Conservation (phyloP, 2,888 invertebrate genomes). For the Parasteatoda lunata region DNA sequence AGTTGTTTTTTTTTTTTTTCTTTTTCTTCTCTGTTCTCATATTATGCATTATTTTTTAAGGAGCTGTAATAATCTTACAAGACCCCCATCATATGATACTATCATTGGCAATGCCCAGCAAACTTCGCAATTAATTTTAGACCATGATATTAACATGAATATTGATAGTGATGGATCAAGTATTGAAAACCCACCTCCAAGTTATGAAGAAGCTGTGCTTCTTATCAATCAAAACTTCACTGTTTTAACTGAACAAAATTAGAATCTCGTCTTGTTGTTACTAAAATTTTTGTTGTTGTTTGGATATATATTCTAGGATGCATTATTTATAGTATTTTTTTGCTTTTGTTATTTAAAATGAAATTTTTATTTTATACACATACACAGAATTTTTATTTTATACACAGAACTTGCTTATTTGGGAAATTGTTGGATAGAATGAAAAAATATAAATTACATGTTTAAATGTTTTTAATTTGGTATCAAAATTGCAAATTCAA, state of each 20-base stretch:
- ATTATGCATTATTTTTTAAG: conserved; percentile 30
- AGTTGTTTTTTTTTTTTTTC: not conserved
- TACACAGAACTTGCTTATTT: too few species aligned
- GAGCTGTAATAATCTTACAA: conserved; percentile 68
- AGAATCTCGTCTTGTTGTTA: not conserved
- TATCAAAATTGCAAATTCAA: too few species aligned
- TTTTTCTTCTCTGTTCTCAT: not conserved
- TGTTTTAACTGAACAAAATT: conserved; percentile 22
- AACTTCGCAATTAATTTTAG: conserved; percentile 37
- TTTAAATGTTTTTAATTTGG: too few species aligned
- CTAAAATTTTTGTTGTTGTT: not conserved
- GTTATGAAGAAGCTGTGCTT: conserved; percentile 70
- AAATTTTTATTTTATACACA: too few species aligned
- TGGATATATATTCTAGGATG: not conserved
- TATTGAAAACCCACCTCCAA: conserved; percentile 70
- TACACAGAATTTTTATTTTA: too few species aligned
- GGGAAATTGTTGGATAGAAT: too few species aligned
- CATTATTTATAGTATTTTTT: too few species aligned
- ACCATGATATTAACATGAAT: conserved; percentile 60
- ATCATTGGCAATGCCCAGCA: conserved; percentile 64
- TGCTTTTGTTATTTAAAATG: too few species aligned
- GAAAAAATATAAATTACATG: too few species aligned
- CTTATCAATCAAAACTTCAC: conserved; percentile 61
- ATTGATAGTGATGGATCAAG: conserved; percentile 44
- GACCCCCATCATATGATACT: conserved; percentile 70